Evolutionary conservation across 2,888 invertebrate species (phyloP).

Genomic region (Atrina japonica): DNA sequence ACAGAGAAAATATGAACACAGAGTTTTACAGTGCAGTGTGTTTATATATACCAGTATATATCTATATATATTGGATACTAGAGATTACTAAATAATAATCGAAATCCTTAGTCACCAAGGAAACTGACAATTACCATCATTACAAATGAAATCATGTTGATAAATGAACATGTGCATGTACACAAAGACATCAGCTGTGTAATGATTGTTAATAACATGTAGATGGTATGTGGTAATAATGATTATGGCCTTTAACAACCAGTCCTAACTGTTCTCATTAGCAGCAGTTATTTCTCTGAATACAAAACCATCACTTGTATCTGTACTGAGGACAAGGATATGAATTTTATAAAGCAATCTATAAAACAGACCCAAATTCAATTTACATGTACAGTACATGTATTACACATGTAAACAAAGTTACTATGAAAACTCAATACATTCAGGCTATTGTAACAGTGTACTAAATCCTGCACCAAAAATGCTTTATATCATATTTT

Average conservation of each 20-base stretch:
- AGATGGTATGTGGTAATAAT: no score
- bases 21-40: neutral
- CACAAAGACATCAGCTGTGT: neutral
- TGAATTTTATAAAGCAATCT: no score
- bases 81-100: conserved; percentile 11
- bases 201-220: neutral
- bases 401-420: no score
- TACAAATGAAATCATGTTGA: conserved; percentile 6
- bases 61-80: conserved; percentile 10
- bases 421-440: no score
- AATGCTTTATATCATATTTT: no score
- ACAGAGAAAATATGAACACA: conserved; percentile 20
- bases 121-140: conserved; percentile 14
- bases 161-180: neutral
- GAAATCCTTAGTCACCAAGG: conserved; percentile 21
- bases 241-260: no score
- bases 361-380: no score
- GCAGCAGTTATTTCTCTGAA: neutral
- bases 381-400: no score
- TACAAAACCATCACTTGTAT: neutral
- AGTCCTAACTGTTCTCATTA: neutral
- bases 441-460: no score
- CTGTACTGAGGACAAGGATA: no score
- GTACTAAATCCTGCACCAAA: no score
- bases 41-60: no score